These are phyloP conservation scores for Ochropleura plecta DNA, from an alignment of 2,888 invertebrate species.

Conservation along the genomic window DNA sequence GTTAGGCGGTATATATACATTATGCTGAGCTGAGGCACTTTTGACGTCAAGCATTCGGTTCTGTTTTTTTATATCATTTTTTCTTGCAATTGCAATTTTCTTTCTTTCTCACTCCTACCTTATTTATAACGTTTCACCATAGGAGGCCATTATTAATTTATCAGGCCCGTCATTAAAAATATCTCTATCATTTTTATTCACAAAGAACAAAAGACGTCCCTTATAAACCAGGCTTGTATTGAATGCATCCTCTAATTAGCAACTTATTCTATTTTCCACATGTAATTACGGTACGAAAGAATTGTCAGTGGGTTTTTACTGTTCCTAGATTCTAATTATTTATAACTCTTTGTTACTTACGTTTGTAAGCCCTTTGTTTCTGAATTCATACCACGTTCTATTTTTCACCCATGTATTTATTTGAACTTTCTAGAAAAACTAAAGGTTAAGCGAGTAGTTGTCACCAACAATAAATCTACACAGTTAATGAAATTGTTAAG, in stretches of 20 bases:
- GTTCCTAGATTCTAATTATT: too few species aligned
- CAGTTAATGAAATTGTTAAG: too few species aligned
- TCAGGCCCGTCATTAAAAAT: not conserved
- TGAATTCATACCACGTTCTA: not conserved
- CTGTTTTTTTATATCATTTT: too few species aligned
- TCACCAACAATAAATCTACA: too few species aligned
- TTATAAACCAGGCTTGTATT: not conserved
- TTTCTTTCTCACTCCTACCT: too few species aligned
- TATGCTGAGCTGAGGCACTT: too few species aligned
- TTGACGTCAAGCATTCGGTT: too few species aligned
- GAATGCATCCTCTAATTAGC: conserved; percentile 11
- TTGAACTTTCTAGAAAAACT: too few species aligned
- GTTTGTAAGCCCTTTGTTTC: not conserved
- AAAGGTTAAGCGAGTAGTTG: too few species aligned
- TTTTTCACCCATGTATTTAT: not conserved
- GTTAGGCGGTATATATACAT: too few species aligned
- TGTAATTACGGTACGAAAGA: not conserved
- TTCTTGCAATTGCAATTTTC: too few species aligned
- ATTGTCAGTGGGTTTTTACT: not conserved
- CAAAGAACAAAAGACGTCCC: not conserved
- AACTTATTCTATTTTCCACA: not conserved
- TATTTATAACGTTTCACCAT: not conserved
- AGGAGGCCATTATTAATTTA: not conserved
- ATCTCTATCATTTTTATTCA: not conserved
- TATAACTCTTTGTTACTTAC: not conserved